Percentiles rank a stretch among this genome's conserved stretches.
Evolutionary conservation across 2,113 vertebrate genomes (phyloP).

Genomic region (Sula dactylatra): DNA sequence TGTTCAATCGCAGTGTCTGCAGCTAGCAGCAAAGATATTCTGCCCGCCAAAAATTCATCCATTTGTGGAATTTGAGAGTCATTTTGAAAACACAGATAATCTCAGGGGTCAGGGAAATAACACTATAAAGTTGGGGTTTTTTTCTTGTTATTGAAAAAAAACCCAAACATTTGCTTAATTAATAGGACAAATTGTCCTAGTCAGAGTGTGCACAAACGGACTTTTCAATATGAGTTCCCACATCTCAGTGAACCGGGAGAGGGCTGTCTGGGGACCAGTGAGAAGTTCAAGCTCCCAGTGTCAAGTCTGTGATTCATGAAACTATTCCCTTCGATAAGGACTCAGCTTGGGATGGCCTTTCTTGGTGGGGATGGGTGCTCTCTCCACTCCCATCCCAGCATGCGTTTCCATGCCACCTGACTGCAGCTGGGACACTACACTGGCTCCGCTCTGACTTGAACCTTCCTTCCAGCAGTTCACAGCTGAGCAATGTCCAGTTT

Average conservation of each 20-base stretch:
- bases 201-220: not conserved
- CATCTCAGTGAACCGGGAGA: not conserved
- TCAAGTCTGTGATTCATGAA: no score
- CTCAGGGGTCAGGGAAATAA: not conserved
- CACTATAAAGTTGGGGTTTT: not conserved
- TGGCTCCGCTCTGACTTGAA: not conserved
- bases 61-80: not conserved
- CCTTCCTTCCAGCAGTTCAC: not conserved
- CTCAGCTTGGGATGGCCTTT: not conserved
- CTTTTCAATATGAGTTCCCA: not conserved
- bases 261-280: not conserved
- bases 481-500: not conserved
- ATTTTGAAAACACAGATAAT: not conserved
- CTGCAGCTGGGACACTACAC: not conserved
- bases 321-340: not conserved
- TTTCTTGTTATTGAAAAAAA: not conserved
- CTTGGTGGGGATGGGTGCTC: not conserved
- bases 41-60: not conserved
- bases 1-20: not conserved
- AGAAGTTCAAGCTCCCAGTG: not conserved
- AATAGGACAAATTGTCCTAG: not conserved
- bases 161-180: not conserved
- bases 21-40: not conserved
- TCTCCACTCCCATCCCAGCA: not conserved
- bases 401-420: not conserved